Evolutionary conservation across 2,113 vertebrate genomes (phyloP).

Genomic region (Mirounga angustirostris): DNA sequence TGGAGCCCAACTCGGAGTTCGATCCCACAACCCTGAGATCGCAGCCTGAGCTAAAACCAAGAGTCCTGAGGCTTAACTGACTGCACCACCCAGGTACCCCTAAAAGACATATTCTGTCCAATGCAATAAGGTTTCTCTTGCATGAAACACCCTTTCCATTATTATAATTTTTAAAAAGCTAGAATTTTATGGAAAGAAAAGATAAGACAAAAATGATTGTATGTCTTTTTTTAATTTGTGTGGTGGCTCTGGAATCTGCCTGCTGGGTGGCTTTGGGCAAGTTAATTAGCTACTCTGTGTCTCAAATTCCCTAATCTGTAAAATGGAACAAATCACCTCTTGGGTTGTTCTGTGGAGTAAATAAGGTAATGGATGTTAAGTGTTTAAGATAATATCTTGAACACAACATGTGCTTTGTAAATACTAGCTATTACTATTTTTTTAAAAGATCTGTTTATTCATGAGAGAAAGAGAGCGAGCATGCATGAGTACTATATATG

Average conservation of each 20-base stretch:
- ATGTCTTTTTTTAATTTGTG: neutral
- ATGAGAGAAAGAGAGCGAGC: neutral
- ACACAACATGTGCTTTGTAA: neutral
- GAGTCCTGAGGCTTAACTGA: too few relatives aligned
- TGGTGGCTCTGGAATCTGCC: neutral
- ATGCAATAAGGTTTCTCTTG: neutral
- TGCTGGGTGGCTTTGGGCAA: neutral
- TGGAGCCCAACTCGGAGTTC: too few relatives aligned
- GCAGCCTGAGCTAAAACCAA: too few relatives aligned
- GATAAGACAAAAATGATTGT: neutral
- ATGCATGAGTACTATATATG: neutral
- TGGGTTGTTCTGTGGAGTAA: neutral
- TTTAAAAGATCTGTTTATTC: too few relatives aligned
- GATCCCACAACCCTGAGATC: too few relatives aligned
- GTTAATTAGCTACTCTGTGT: neutral
- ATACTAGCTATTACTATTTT: neutral
- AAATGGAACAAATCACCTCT: neutral
- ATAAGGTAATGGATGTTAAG: neutral
- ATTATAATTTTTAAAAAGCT: neutral
- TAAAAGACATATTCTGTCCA: neutral
- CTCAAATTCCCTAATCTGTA: neutral
- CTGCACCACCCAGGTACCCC: too few relatives aligned
- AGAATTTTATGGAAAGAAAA: conserved; percentile 28
- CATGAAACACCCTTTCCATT: neutral
- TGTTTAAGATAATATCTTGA: neutral